Percentiles rank a stretch among this genome's conserved stretches.
These are phyloP conservation scores for Malacoraja senta DNA, from an alignment of 2,797 vertebrate species.

Conservation along the genomic window DNA sequence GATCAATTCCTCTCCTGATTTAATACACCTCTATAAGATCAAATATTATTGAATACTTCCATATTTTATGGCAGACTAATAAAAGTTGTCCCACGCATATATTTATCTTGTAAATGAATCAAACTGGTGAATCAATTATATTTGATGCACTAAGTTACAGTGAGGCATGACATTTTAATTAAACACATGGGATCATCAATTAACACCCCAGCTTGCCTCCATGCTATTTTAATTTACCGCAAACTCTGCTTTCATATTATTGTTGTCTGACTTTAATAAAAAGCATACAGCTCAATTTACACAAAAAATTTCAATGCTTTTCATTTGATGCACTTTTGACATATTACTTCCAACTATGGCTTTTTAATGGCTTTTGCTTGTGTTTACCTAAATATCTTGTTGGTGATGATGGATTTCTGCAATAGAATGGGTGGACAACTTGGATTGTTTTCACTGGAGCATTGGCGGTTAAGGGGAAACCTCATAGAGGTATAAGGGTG, in stretches of 20 bases:
- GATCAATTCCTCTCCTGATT: no score
- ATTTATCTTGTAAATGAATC: not conserved
- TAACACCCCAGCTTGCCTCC: conserved; percentile 6
- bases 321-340: not conserved
- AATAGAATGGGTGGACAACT: not conserved
- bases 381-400: not conserved
- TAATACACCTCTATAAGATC: not conserved
- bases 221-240: conserved; percentile 26
- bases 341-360: not conserved
- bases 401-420: not conserved
- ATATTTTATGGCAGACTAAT: not conserved
- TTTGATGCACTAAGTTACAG: not conserved
- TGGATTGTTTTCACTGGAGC: no score
- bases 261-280: not conserved
- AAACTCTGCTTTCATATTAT: not conserved
- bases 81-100: not conserved
- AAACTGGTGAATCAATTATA: not conserved
- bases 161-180: conserved; percentile 12
- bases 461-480: no score
- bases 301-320: not conserved
- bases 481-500: no score
- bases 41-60: not conserved
- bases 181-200: conserved; percentile 20
- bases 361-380: not conserved
- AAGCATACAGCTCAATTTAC: not conserved